Evolutionary conservation across 1,140 invertebrate species (phyloP).

Genomic region (Bombyx mandarina): DNA sequence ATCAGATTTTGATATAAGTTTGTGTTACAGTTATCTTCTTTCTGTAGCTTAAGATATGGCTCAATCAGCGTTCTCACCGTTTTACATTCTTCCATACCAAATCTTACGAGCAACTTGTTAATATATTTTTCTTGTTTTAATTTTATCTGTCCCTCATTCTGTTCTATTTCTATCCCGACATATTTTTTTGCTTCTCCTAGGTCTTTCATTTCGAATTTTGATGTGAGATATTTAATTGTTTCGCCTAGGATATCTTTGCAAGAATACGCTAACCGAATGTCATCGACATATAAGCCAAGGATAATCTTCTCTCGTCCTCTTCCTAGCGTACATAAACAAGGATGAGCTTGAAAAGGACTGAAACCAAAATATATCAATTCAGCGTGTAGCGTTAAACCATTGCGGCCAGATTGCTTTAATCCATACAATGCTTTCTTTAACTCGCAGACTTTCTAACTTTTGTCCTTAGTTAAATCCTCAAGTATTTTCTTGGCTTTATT

Average conservation of each 20-base stretch:
- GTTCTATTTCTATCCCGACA: conserved; percentile 1
- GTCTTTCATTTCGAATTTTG: conserved; percentile 10
- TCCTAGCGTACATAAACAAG: conserved; percentile 8
- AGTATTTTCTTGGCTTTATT: conserved; percentile 8
- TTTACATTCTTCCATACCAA: conserved; percentile 7
- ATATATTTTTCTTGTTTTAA: conserved; percentile 8
- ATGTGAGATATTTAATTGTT: neutral
- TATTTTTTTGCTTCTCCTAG: neutral
- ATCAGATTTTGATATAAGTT: conserved; percentile 4
- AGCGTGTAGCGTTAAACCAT: conserved; percentile 24
- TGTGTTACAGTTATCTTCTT: neutral
- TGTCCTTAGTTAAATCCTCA: conserved; percentile 2
- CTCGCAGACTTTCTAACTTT: conserved; percentile 18
- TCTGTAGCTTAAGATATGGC: conserved; percentile 1
- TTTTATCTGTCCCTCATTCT: neutral
- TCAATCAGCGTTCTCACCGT: conserved; percentile 6
- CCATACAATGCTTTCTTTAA: conserved; percentile 37
- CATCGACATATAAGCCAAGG: conserved; percentile 27
- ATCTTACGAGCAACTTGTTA: conserved; percentile 4
- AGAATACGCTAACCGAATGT: conserved; percentile 18
- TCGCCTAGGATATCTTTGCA: conserved; percentile 8
- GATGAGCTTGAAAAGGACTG: conserved; percentile 14
- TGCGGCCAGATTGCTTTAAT: conserved; percentile 25
- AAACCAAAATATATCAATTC: conserved; percentile 9
- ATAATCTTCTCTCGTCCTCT: conserved; percentile 17